These are phyloP conservation scores for Eupeodes latifasciatus DNA, from an alignment of 2,888 invertebrate genomes.

Conservation along the genomic window DNA sequence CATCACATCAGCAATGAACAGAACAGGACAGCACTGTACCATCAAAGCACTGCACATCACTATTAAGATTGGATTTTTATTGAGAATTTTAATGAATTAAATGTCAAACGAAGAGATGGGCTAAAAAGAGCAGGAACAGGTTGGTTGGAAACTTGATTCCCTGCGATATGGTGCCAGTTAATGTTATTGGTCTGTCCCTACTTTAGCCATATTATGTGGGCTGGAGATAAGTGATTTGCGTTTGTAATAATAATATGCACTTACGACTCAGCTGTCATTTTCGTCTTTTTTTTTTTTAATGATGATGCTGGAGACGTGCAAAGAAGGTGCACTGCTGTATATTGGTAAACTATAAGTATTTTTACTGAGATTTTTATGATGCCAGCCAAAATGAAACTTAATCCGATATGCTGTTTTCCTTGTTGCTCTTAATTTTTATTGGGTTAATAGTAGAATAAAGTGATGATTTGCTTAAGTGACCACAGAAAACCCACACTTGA, in stretches of 20 bases:
- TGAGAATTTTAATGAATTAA: conserved; percentile 74
- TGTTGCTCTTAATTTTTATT: conserved; percentile 54
- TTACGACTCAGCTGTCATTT: conserved; percentile 43
- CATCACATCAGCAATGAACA: neutral
- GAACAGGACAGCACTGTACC: neutral
- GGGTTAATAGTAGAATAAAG: conserved; percentile 62
- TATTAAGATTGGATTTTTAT: conserved; percentile 74
- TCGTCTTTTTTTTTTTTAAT: too few relatives aligned
- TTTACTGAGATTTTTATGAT: conserved; percentile 5
- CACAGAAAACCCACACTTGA: conserved; percentile 36
- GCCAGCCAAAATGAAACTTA: conserved; percentile 48
- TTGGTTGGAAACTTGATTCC: conserved; percentile 62
- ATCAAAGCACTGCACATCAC: neutral
- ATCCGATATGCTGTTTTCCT: conserved; percentile 39
- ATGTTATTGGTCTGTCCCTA: conserved; percentile 16
- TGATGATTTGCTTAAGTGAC: conserved; percentile 52
- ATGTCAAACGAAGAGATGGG: conserved; percentile 54
- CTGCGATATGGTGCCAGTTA: conserved; percentile 11
- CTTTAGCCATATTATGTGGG: conserved; percentile 47
- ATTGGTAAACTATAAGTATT: conserved; percentile 46
- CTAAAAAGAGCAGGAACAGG: conserved; percentile 50
- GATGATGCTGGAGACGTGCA: too few relatives aligned
- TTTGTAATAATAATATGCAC: conserved; percentile 35
- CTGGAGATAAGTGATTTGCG: conserved; percentile 54
- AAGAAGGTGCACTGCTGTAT: too few relatives aligned